These are phyloP conservation scores for Nanorana parkeri DNA, from an alignment of 2,113 vertebrate genomes.

Conservation along the genomic window DNA sequence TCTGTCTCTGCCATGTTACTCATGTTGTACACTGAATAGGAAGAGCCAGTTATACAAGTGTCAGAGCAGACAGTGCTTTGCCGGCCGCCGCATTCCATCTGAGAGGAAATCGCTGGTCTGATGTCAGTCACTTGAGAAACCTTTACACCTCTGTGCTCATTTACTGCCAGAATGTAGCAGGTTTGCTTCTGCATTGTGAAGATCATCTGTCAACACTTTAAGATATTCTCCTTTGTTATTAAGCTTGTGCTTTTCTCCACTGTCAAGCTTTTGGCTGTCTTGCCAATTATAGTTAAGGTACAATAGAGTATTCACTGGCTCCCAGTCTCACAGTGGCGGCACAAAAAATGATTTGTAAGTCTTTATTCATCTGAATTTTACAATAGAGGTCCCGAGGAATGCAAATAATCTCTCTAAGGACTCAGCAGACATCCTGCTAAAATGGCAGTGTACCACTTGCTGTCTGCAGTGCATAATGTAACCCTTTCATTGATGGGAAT, in stretches of 20 bases:
- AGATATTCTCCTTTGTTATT: constrained; percentile 97
- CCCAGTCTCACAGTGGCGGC: constrained; percentile 95
- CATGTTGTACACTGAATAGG: constrained; percentile 12
- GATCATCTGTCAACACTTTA: constrained; percentile 97
- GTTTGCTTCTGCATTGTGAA: constrained; percentile 97
- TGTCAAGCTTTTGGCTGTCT: constrained; percentile 88
- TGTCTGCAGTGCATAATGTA: constrained; percentile 9
- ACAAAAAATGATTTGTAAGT: constrained; percentile 98
- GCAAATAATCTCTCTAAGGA: constrained; percentile 94
- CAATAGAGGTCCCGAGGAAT: constrained; percentile 97
- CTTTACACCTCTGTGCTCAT: constrained; percentile 95
- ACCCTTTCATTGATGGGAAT: constrained; percentile 14
- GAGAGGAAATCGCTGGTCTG: constrained; percentile 87
- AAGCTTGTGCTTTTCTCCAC: constrained; percentile 92
- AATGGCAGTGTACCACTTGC: constrained; percentile 83
- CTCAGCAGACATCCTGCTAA: constrained; percentile 85
- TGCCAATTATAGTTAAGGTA: constrained; percentile 99
- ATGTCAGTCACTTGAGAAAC: constrained; percentile 97
- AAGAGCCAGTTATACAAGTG: neutral
- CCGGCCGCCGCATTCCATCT: constrained; percentile 75
- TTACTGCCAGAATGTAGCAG: constrained; percentile 88
- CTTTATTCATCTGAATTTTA: constrained; percentile 96
- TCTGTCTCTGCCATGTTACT: neutral
- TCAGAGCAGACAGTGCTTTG: constrained; percentile 65
- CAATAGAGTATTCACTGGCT: constrained; percentile 98